Base-by-base conservation (phyloP, 2,797 vertebrate species). In the Antrozous pallidus region DNA sequence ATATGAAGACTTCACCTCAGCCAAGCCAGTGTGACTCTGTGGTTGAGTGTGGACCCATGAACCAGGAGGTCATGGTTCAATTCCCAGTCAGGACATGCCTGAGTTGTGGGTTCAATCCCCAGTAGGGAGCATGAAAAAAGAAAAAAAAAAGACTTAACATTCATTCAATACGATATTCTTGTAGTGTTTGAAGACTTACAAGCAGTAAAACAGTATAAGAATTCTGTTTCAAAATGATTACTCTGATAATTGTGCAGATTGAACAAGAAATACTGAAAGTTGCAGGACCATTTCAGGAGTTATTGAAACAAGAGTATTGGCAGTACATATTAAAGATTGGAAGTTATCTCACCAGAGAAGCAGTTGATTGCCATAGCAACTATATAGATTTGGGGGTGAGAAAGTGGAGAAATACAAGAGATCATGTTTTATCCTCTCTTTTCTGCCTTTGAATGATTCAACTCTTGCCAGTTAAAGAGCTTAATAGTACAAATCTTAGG, bases 351-450 rank as follows among this genome's bases (percentile, higher is more conserved):
- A 74, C 49, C 77, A 88, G 42, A 78, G 61, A 63, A 91, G 31
- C 47, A 78, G 77, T 20, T 93, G 90, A 92, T 96, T 95, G 61
- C 75, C 93, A 94, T 84, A 56, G 79, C 83, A 93, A 95, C 94
- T 42, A 24, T 58, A 84, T 5, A 88, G 33, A 84, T 75, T 80
- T 90, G 4, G 58, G 56, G 40, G 47, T 36, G 49, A 38, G 79
- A 7, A 78, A 71, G 70, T 6, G 36, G 22, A 12, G 42, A 40
- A 75, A 70, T 49, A 38, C 33, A 56, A 91, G 36, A 79, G 2
- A 42, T 16, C 6, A 5, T 61, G 3, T 20, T n/a, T 81, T 88
- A 38, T 22, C 8, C 16, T 74, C 6, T 70, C 13, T 73, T 91
- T 80, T 38, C 73, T 90, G 20, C 31, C 24, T 79, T n/a, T 54